phyloP scores from a whole-genome alignment of 2,113 vertebrate species.

The Oreochromis aureus region DNA sequence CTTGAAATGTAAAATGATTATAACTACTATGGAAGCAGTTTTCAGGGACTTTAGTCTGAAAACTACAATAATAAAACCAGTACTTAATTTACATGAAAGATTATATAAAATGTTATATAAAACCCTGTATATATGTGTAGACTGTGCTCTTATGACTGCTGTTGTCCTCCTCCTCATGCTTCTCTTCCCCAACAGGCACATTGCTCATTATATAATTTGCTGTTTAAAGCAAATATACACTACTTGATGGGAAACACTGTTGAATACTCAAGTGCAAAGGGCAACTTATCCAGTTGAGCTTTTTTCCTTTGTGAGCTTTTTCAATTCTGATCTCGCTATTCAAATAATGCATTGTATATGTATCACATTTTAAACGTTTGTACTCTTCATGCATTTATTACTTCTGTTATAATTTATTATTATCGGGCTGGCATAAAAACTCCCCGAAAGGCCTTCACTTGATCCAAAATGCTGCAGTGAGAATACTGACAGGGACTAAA shows the following conservation, averaged over 20 bases:
- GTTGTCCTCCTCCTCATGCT: not conserved
- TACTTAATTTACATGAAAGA: not conserved
- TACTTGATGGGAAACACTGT: not conserved
- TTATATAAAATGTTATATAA: slow-evolving; percentile 4
- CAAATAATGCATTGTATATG: not conserved
- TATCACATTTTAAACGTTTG: not conserved
- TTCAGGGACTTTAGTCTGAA: not conserved
- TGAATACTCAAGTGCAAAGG: not conserved
- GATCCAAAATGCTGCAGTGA: not conserved
- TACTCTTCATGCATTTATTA: not conserved
- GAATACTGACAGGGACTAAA: not conserved
- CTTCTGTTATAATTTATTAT: not conserved
- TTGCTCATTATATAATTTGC: slow-evolving; percentile 19
- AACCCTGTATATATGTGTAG: not conserved
- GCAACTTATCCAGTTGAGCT: not conserved
- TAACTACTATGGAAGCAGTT: not conserved
- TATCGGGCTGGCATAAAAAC: not conserved
- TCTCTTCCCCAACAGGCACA: not conserved
- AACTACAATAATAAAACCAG: not conserved
- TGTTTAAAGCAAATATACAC: not conserved
- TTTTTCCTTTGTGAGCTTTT: not conserved
- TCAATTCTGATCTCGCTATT: not conserved
- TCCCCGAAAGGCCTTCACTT: not conserved
- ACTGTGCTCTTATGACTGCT: slow-evolving; percentile 1
- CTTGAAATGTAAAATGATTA: not conserved